Evolutionary conservation across 35 echinoderm and acorn worm genomes (phyloP), one percentile per base, ranked within the genome.

Genomic region (Heliocidaris erythrogramma): DNA sequence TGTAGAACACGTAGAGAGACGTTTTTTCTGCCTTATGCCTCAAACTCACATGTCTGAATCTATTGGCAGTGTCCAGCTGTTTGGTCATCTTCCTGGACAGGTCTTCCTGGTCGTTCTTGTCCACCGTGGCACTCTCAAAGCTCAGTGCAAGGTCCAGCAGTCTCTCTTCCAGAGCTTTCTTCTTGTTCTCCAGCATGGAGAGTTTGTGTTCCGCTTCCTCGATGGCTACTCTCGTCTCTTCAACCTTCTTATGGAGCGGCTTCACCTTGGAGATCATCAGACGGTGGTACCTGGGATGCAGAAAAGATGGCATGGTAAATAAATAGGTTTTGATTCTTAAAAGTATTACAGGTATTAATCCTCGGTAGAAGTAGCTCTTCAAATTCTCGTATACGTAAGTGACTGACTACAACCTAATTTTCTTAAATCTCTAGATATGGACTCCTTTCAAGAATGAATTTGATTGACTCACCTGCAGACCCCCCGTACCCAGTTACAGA

Each of bases 261-360:
- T 99, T 99, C 27, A 99, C 98, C 78, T 96, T 97, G 30, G 98
- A 99, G 30, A 99, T 99, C 98, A 99, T 99, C 61, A 99, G 71
- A 32, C 98, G 98, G 48, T 99, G 98, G 88, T 99, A 99, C 86
- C 98, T 99, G 31, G 5, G 88, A 78, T 9, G 31, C 31, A 89
- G 24, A 14, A 13, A 2, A 56, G 9, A 56, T 10, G 52, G 10
- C 52, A 56, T 11, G 9, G 52, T 56, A 18, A 86, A 29, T 86
- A 49, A 32, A 90, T 90, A 90, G 14, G 13, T 4, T 48, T 92
- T 49, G 49, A 92, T 92, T 56, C 52, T 56, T 14, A 56, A 56
- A 13, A 56, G 35, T 0, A 42, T 42, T 42, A 42, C 0, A 42
- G 35, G 35, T 3, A 42, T 42, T 42, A 42, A 42, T 42, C 35